Evolutionary conservation across 92 coral and sea anemone species (phyloP), one percentile per base, ranked within the genome.

Genomic region (Palythoa caribaeorum): DNA sequence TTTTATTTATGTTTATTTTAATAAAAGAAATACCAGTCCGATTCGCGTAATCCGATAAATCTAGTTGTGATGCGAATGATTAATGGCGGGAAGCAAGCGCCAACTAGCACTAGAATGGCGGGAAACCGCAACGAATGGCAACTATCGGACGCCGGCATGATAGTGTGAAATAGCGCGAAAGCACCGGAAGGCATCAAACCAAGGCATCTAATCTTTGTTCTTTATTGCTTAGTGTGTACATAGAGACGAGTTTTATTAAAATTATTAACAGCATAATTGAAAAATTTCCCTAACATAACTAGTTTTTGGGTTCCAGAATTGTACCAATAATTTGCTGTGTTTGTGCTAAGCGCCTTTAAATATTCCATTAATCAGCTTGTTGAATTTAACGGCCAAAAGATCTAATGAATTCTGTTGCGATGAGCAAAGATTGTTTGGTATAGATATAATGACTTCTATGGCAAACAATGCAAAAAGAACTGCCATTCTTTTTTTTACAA

Each of bases 1-100:
- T 73, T 73, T 39, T 38, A 38, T 37, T 13, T 11, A 73, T 44
- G 17, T 37, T 37, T 11, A 73, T 44, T 17, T 54, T 38, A 48
- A 40, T 65, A 44, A 17, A 40, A 28, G 69, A 53, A 77, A 65
- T 66, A 60, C 39, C 6, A 69, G 62, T 28, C 51, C 38, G 55
- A 6, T 47, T 50, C 73, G 73, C 86, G 63, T 28, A 71, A 48
- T 10, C 47, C 62, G 53, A 59, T 14, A n/a, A 62, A 79, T 10
- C 37, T 79, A 17, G 53, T 62, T 38, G 74, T 28, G 86, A 66
- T 79, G 37, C 28, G 76, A 81, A 40, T 13, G 76, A 81, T 81
- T 47, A 81, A 48, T 81, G 86, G 86, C 86, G 86, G 76, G 86
- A 66, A 81, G 44, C 10, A 63, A 81, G 86, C 86, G 86, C 86